These are phyloP conservation scores for Valencia hispanica DNA, from an alignment of 2,797 vertebrate genomes.

Conservation along the genomic window DNA sequence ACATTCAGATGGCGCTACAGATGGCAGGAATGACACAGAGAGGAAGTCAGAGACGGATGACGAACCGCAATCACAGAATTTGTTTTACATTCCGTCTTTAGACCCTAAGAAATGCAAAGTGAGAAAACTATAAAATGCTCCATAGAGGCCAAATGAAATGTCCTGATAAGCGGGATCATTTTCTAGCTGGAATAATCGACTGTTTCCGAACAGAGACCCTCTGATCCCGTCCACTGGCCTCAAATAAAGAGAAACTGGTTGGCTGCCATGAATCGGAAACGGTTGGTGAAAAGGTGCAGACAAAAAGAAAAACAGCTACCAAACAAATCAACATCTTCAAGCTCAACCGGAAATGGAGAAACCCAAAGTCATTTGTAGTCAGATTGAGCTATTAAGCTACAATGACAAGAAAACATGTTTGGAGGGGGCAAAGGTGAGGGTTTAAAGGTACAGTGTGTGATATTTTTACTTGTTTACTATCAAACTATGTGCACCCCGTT, in stretches of 20 bases:
- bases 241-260: neutral
- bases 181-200: neutral
- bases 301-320: too few species aligned
- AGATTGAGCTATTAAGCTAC: neutral
- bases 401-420: too few species aligned
- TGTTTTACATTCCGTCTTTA: slow-evolving; percentile 29
- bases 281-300: too few species aligned
- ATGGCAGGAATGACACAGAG: slow-evolving; percentile 11
- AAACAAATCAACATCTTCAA: neutral
- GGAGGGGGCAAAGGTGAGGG: too few species aligned
- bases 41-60: slow-evolving; percentile 3
- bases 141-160: neutral
- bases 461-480: too few species aligned
- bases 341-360: neutral
- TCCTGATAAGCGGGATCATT: neutral
- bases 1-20: neutral
- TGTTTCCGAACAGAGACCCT: neutral
- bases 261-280: too few species aligned
- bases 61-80: slow-evolving; percentile 14
- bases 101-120: slow-evolving; percentile 10
- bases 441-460: too few species aligned
- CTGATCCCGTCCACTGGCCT: too few species aligned
- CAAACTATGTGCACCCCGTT: too few species aligned
- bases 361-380: neutral
- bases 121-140: slow-evolving; percentile 12